Evolutionary conservation across 2,797 vertebrate genomes (phyloP), one percentile per base, ranked within the genome.

Genomic region (Amblyraja radiata): DNA sequence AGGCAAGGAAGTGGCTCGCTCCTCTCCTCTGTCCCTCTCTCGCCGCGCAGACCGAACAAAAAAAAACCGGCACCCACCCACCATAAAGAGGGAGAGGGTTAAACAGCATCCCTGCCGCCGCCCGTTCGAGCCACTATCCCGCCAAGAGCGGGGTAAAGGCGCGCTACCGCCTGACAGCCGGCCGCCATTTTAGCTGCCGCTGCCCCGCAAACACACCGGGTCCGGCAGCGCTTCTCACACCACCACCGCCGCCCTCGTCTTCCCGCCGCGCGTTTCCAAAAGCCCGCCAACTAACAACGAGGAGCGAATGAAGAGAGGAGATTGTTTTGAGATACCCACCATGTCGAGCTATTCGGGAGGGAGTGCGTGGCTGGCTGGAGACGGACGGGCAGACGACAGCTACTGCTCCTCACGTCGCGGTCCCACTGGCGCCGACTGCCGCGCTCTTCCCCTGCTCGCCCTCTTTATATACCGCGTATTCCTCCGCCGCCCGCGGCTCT

Each of bases 11-110:
- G n/a, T 14, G 2, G n/a, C 18, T 36, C n/a, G 0, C 14, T 32
- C 16, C 13, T 10, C 6, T 13, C 93, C 94, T 93, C 94, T 94
- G 63, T 83, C 83, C 65, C 93, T n/a, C 25, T 77, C 93, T 58
- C 58, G 84, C 46, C 79, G n/a, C n/a, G 14, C 65, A 73, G 63
- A 80, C 63, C 86, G 28, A 32, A 90, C 88, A 54, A 58, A 71
- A 23, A 36, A 46, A 14, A n/a, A n/a, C 28, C 73, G 7, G 65
- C 23, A 28, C 36, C 8, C 76, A n/a, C 36, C 13, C 36, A 25
- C 76, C 32, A 46, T 7, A 46, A 3, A 6, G 46, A 6, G 46
- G 46, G 68, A 18, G 65, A 0, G 68, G 65, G 65, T 71, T 18
- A 71, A 2, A 71, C 68, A 71, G 1, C 65, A 1, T 68, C 65